These are phyloP conservation scores for Imbricaverruca yamaguchii DNA, from an alignment of 2,888 invertebrate genomes.

Conservation along the genomic window DNA sequence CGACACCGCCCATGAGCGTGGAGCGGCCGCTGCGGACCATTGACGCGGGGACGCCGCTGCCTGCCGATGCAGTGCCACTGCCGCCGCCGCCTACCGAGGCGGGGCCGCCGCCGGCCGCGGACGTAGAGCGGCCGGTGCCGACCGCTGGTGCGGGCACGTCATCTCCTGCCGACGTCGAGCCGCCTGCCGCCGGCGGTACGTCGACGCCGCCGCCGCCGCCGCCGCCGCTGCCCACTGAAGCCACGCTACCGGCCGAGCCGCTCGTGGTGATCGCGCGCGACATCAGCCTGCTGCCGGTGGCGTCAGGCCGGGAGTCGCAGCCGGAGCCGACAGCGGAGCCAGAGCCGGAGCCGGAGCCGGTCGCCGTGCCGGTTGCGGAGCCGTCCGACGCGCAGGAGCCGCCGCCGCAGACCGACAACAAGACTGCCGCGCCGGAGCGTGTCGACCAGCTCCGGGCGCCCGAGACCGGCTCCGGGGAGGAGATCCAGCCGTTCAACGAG, in stretches of 20 bases:
- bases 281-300: not conserved
- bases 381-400: not conserved
- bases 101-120: too few relatives aligned
- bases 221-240: not conserved
- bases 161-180: not conserved
- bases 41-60: too few relatives aligned
- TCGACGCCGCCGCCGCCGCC: not conserved
- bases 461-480: constrained; percentile 14
- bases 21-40: too few relatives aligned
- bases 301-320: not conserved
- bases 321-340: not conserved
- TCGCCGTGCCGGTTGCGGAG: not conserved
- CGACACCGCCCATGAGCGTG: too few relatives aligned
- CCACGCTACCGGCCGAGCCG: not conserved
- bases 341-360: not conserved
- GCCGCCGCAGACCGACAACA: not conserved
- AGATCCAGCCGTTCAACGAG: constrained; percentile 22
- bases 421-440: not conserved
- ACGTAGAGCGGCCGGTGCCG: too few relatives aligned
- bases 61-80: not conserved
- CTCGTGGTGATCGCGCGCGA: not conserved
- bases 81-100: not conserved
- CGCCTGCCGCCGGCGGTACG: not conserved
- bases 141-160: not conserved
- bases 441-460: not conserved